Base-by-base conservation (phyloP, 1,140 invertebrate genomes). In the Bombus haemorrhoidalis region DNA sequence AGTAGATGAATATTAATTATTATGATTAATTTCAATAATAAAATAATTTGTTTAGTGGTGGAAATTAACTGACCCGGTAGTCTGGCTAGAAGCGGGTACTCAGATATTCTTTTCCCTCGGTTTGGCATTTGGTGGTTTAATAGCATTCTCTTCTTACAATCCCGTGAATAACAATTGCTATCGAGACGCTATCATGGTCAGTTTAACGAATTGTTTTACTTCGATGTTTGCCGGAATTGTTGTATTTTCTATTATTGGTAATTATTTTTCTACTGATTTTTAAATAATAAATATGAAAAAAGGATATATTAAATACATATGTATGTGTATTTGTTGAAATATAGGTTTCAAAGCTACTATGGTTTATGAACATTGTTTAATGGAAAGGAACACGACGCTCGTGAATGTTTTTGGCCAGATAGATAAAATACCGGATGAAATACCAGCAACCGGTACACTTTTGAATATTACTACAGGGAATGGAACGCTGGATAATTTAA, bases 171-270 rank as follows among this genome's bases (percentile, higher is more conserved):
- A 99, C 94, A 99, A 99, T 94, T 99, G 98, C 93, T 99, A 98
- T 92, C 96, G 98, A 88, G 99, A 99, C 94, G 98, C 98, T 0
- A 97, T 99, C 12, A 97, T 98, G 94, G 98, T 99, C 28, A 99
- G 98, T 25, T 94, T 99, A 64, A 98, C 98, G 5, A 99, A 99
- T 93, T 99, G 98, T 91, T 97, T 97, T 83, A 99, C 99, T 1
- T 99, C 99, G 18, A 97, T 99, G 97, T 99, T 99, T 93, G 99
- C 99, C 80, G 99, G 99, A 0, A 98, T 99, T 81, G 99, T 99
- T 3, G 98, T 99, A 25, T 99, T 99, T 93, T 98, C 98, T 0
- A 98, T 99, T 32, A 98, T 99, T 82, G 99, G 99, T 96, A 92
- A 91, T 34, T 28, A 76, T 37, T n/a, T 34, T 9, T 32, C 25